These are phyloP conservation scores for Metellina segmentata DNA, from an alignment of 2,888 invertebrate species.

Conservation along the genomic window DNA sequence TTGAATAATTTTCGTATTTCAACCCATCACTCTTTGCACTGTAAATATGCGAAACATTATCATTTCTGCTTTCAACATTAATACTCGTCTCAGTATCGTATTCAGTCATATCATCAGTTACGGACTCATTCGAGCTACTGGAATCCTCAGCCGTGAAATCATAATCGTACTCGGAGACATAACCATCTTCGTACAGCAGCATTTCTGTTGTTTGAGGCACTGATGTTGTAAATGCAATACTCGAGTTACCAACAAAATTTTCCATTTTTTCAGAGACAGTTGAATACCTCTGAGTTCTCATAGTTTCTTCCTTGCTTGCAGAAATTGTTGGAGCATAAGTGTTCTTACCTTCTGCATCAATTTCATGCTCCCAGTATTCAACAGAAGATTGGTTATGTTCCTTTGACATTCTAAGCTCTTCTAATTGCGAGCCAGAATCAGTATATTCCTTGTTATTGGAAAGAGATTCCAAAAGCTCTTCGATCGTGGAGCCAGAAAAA, in stretches of 20 bases:
- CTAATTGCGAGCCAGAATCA: not conserved
- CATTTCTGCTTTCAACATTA: not conserved
- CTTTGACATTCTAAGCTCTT: not conserved
- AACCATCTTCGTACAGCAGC: not conserved
- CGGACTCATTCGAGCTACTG: not conserved
- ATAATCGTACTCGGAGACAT: not conserved
- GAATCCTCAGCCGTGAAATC: not conserved
- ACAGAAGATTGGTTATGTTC: not conserved
- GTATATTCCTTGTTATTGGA: not conserved
- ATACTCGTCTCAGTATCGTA: not conserved
- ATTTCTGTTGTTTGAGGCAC: not conserved
- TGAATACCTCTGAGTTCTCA: not conserved
- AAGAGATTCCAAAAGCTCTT: not conserved
- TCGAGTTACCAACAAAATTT: not conserved
- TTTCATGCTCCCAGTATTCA: not conserved
- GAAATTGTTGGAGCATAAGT: not conserved
- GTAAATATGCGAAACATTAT: not conserved
- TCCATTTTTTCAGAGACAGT: not conserved
- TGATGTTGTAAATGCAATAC: not conserved
- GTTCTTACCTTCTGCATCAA: not conserved
- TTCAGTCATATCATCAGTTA: not conserved
- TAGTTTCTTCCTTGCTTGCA: not conserved
- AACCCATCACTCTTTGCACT: constrained; percentile 31
- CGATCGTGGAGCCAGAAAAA: not conserved
- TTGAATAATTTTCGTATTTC: constrained; percentile 13